Conservation (phyloP, 2,113 vertebrate genomes). For the Calonectris borealis region DNA sequence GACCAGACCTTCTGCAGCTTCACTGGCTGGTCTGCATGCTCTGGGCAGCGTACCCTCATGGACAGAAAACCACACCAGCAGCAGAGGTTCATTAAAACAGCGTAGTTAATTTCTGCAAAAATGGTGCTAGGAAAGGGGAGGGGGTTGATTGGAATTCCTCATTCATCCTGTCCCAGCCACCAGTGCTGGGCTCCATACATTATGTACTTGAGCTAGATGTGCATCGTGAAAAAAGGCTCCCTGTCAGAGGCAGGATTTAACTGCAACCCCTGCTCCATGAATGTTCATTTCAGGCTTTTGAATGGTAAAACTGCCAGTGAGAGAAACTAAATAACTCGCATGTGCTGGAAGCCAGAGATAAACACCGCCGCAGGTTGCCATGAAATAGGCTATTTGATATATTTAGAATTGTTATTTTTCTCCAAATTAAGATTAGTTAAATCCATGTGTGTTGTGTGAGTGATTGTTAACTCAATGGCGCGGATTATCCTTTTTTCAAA, state of each 20-base stretch:
- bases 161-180: not conserved
- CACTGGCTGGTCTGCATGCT: not conserved
- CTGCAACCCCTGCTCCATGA: constrained; percentile 47
- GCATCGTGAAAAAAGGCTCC: constrained; percentile 29
- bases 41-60: not conserved
- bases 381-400: constrained; percentile 72
- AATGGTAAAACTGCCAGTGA: constrained; percentile 69
- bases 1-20: not conserved
- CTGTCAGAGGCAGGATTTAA: constrained; percentile 57
- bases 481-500: constrained; percentile 76
- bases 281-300: constrained; percentile 63
- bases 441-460: constrained; percentile 73
- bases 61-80: not conserved
- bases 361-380: constrained; percentile 70
- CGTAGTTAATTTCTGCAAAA: not conserved
- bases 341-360: constrained; percentile 75
- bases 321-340: constrained; percentile 65
- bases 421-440: constrained; percentile 82
- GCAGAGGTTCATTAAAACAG: not conserved
- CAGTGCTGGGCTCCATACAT: not conserved
- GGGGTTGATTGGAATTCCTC: constrained; percentile 17
- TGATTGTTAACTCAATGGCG: constrained; percentile 74
- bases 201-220: constrained; percentile 5
- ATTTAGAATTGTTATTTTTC: constrained; percentile 80
- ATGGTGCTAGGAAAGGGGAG: not conserved